Conservation (phyloP, 1,140 invertebrate species). For the Ooceraea biroi region DNA sequence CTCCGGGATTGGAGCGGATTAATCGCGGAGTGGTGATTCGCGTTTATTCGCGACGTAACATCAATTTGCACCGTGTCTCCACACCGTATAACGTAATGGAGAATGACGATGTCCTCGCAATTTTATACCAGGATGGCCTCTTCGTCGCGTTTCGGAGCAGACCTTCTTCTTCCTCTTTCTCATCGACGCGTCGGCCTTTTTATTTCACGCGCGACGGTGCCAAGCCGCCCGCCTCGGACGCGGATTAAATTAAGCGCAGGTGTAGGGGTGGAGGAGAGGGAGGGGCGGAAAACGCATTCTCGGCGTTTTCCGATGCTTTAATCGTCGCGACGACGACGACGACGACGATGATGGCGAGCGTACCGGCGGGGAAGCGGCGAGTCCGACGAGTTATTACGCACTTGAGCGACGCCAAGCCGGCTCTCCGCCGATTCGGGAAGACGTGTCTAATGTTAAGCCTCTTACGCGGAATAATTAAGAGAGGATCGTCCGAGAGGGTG, state of each 20-base stretch:
- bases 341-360: not conserved
- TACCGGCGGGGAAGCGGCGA: no score
- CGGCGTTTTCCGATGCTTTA: constrained; percentile 51
- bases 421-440: constrained; percentile 62
- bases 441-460: constrained; percentile 75
- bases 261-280: not conserved
- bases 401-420: constrained; percentile 67
- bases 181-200: not conserved
- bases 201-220: constrained; percentile 53
- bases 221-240: constrained; percentile 38
- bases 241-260: constrained; percentile 56
- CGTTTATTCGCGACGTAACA: constrained; percentile 23
- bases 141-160: constrained; percentile 23
- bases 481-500: constrained; percentile 33
- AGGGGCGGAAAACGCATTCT: constrained; percentile 27
- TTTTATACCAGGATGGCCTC: constrained; percentile 41
- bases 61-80: constrained; percentile 24
- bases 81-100: constrained; percentile 25
- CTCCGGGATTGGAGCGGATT: no score
- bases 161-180: constrained; percentile 8
- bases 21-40: constrained; percentile 5
- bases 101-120: constrained; percentile 41
- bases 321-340: constrained; percentile 11
- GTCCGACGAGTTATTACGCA: constrained; percentile 70
- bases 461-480: constrained; percentile 73